Evolutionary conservation across 2,797 vertebrate species (phyloP), one percentile per base, ranked within the genome.

Genomic region (Sebastes kiyomatsui): DNA sequence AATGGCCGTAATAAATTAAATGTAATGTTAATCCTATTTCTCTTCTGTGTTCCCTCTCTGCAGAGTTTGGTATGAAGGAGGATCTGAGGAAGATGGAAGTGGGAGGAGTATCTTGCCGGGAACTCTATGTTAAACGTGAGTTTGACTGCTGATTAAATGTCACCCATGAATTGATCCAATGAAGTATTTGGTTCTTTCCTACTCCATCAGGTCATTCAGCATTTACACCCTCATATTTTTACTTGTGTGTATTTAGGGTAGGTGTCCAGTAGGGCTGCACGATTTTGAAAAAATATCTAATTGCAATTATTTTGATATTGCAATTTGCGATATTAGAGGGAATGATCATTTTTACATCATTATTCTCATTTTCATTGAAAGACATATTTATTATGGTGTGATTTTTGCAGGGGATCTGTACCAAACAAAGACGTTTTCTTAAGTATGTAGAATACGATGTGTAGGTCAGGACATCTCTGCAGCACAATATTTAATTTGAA

Each of bases 111-210:
- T 97, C 97, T 56, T 98, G 97, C 82, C 93, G 95, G 83, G 98
- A 99, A 2, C 96, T 99, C 67, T 99, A 99, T 38, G 97, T 97
- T 35, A 99, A 99, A 96, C 96, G 98, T 99, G 90, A 98, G 98
- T 96, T 66, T 59, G 18, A 16, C 55, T 32, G 14, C 49, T 61
- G 18, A 52, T 38, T 58, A 28, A 52, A 52, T 54, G 20, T 60
- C 72, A 7, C 5, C 38, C 1, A 8, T 65, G 7, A 33, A 38
- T 18, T 69, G 6, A 58, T 61, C 33, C 1, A 42, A 1, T 64
- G 1, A 70, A 69, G 6, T 13, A 27, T 67, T 67, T 49, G 6
- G n/a, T 28, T 61, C 9, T 42, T 54, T 72, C 14, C 1, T 46
- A 5, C 13, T 62, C 23, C 54, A 74, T 72, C 27, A 2, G 23